Conservation (phyloP, 1,140 invertebrate genomes). For the Rhopalosiphum padi region DNA sequence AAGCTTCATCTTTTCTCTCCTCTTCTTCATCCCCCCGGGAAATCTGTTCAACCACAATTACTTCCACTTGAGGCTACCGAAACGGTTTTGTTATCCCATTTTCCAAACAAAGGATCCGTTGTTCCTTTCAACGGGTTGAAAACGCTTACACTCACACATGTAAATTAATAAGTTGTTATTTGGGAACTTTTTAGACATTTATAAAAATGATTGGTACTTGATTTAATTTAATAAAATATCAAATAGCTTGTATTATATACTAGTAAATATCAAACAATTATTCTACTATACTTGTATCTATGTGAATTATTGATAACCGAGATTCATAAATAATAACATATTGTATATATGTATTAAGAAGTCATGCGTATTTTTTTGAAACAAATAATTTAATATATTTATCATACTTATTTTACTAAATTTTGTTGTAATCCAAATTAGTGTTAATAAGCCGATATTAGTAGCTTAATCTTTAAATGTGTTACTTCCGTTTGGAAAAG, state of each 20-base stretch:
- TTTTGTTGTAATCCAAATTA: conserved; percentile 16
- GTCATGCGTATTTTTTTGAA: neutral
- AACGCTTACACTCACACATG: neutral
- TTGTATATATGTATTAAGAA: neutral
- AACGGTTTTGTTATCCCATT: conserved; percentile 41
- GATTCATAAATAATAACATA: neutral
- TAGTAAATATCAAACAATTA: neutral
- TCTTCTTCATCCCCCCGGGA: neutral
- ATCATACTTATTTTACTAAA: neutral
- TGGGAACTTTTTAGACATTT: neutral
- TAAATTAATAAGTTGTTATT: neutral
- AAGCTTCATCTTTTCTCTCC: neutral
- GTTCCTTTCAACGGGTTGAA: neutral
- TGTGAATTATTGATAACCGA: neutral
- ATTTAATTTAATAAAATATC: neutral
- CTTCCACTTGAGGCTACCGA: conserved; percentile 21
- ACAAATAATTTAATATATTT: neutral
- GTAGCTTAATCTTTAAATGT: neutral
- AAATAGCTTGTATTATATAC: neutral
- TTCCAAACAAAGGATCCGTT: conserved; percentile 21
- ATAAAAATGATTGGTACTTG: neutral
- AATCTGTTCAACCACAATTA: conserved; percentile 38
- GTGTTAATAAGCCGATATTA: neutral
- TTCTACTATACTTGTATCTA: neutral
- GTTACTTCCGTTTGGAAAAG: neutral